Evolutionary conservation across 2,888 invertebrate species (phyloP).

Genomic region (Onthophagus sagittarius): DNA sequence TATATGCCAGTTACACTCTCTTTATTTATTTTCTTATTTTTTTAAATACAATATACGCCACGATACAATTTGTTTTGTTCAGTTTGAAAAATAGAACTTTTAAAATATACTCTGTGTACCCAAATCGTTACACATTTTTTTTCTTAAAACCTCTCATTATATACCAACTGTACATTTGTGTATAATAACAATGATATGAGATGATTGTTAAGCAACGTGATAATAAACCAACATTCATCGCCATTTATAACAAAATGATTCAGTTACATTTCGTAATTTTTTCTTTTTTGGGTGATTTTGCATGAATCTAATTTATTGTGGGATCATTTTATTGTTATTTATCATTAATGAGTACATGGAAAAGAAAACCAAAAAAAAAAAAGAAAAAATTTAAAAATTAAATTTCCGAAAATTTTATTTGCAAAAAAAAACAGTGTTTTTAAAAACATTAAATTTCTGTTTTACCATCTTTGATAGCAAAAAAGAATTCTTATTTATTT

Average conservation of each 20-base stretch:
- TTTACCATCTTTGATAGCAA: not conserved
- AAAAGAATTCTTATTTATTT: not conserved
- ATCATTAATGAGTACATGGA: not conserved
- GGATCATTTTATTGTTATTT: not conserved
- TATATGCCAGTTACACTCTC: conserved; percentile 18
- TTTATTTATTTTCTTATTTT: not conserved
- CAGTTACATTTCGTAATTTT: not conserved
- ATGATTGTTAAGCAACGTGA: conserved; percentile 10
- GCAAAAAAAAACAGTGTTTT: not conserved
- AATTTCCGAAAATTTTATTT: conserved; percentile 9
- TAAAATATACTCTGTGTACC: conserved; percentile 8
- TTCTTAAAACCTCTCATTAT: conserved; percentile 1
- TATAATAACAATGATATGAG: conserved; percentile 16
- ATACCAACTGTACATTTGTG: conserved; percentile 13
- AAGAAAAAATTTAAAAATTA: not conserved
- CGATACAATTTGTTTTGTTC: conserved; percentile 15
- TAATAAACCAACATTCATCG: conserved; percentile 11
- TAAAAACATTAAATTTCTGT: not conserved
- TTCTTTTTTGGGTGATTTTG: not conserved
- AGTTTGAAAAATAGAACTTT: conserved; percentile 24
- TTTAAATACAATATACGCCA: conserved; percentile 21
- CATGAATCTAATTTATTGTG: not conserved
- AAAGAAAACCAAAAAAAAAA: not conserved
- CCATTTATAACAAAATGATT: not conserved
- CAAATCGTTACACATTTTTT: not conserved